Conservation (phyloP, 1,140 invertebrate species). For the Drosophila rhopaloa region DNA sequence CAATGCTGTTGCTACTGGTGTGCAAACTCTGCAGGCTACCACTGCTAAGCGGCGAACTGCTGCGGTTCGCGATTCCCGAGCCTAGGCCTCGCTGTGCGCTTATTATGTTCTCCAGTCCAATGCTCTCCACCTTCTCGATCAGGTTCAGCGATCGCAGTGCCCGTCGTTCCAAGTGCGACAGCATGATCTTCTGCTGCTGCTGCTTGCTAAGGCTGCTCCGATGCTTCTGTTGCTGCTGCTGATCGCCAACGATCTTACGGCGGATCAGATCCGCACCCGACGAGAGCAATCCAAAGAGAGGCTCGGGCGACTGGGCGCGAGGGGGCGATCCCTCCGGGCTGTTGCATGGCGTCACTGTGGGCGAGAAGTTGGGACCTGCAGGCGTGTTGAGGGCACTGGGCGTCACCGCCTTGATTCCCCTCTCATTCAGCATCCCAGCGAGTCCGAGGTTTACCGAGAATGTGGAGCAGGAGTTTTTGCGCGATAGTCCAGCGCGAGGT, state of each 20-base stretch:
- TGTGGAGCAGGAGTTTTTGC: slow-evolving; percentile 90
- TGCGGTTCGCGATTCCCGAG: slow-evolving; percentile 78
- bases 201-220: slow-evolving; percentile 76
- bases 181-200: slow-evolving; percentile 83
- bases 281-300: slow-evolving; percentile 88
- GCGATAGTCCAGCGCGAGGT: slow-evolving; percentile 86
- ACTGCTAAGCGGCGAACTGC: slow-evolving; percentile 87
- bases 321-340: slow-evolving; percentile 88
- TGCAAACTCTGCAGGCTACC: slow-evolving; percentile 88
- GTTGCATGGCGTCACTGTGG: slow-evolving; percentile 93
- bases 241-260: slow-evolving; percentile 87
- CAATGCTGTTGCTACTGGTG: slow-evolving; percentile 85
- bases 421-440: slow-evolving; percentile 92
- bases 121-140: slow-evolving; percentile 89
- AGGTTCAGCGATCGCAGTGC: slow-evolving; percentile 86
- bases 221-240: slow-evolving; percentile 44
- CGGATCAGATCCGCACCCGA: slow-evolving; percentile 91
- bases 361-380: slow-evolving; percentile 88
- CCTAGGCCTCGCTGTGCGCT: slow-evolving; percentile 85
- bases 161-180: slow-evolving; percentile 85
- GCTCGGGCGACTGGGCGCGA: slow-evolving; percentile 86
- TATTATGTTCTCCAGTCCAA: slow-evolving; percentile 89
- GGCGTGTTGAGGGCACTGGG: slow-evolving; percentile 89
- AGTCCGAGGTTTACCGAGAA: slow-evolving; percentile 92
- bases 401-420: slow-evolving; percentile 91